A percentile compares a stretch with the other conserved stretches of the same genome.
Evolutionary conservation across 2,797 vertebrate species (phyloP).

Genomic region (Hemitrygon akajei): DNA sequence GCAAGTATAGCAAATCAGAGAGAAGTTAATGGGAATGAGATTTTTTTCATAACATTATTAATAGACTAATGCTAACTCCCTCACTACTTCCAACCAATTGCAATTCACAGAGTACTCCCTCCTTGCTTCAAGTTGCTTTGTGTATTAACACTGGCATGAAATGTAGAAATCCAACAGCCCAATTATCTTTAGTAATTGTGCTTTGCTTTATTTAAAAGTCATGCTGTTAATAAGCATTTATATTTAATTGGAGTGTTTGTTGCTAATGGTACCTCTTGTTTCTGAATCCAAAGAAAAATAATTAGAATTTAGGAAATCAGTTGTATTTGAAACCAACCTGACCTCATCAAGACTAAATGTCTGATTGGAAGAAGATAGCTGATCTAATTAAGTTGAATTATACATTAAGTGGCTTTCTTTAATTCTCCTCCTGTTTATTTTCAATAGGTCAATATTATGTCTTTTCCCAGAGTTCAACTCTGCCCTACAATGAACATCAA

Average conservation of each 20-base stretch:
- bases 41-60: not conserved
- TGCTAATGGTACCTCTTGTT: not conserved
- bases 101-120: not conserved
- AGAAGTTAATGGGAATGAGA: not conserved
- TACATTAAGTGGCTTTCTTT: not conserved
- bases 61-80: not conserved
- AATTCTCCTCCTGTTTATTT: not conserved
- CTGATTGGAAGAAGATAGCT: not conserved
- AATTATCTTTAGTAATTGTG: not conserved
- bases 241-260: not conserved
- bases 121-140: not conserved
- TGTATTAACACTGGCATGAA: not conserved
- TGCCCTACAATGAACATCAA: not conserved
- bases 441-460: not conserved
- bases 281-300: not conserved
- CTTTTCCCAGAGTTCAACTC: not conserved
- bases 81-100: not conserved
- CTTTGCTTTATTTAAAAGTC: not conserved
- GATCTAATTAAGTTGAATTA: not conserved
- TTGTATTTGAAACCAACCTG: not conserved
- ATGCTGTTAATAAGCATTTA: not conserved
- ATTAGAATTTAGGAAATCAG: not conserved
- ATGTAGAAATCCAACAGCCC: not conserved
- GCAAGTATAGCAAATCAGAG: not conserved
- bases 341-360: not conserved